These are phyloP conservation scores for Actinopyga echinites DNA, from an alignment of 53 echinoderm and acorn worm species.

Conservation along the genomic window DNA sequence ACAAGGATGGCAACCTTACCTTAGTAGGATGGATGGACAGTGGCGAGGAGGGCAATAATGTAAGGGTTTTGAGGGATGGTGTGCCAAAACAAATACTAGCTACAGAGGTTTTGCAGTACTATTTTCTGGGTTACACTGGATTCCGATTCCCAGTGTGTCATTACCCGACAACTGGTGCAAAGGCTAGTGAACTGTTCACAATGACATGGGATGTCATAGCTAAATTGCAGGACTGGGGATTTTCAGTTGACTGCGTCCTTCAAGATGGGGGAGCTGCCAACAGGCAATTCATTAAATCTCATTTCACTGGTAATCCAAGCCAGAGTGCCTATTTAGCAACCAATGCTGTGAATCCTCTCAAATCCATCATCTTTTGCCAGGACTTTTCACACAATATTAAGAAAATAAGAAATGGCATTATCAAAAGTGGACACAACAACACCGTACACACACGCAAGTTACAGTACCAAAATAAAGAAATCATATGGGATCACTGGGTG, in stretches of 20 bases:
- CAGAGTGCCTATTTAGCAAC: background rate
- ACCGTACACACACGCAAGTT: slow-evolving; percentile 9
- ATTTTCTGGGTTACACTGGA: slow-evolving; percentile 41
- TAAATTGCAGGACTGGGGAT: background rate
- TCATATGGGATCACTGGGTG: slow-evolving; percentile 26
- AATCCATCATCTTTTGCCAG: background rate
- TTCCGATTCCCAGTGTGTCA: slow-evolving; percentile 37
- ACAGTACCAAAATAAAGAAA: background rate
- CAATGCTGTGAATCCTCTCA: slow-evolving; percentile 3
- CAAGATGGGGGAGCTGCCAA: slow-evolving; percentile 20
- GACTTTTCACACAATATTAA: slow-evolving; percentile 43
- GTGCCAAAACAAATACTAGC: background rate
- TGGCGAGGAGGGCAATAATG: slow-evolving; percentile 6
- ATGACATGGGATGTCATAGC: slow-evolving; percentile 28
- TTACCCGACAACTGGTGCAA: slow-evolving; percentile 14
- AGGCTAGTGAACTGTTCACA: slow-evolving; percentile 10
- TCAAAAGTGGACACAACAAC: slow-evolving; percentile 23
- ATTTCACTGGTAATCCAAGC: background rate
- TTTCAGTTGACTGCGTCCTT: background rate
- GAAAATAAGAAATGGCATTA: slow-evolving; percentile 18
- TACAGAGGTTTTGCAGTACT: slow-evolving; percentile 8
- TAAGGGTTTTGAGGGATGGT: background rate
- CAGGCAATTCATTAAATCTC: slow-evolving; percentile 23
- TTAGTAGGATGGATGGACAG: slow-evolving; percentile 24
- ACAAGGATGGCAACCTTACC: background rate